Conservation (phyloP, 2,888 invertebrate genomes). For the Zygothrica quintamaculata region DNA sequence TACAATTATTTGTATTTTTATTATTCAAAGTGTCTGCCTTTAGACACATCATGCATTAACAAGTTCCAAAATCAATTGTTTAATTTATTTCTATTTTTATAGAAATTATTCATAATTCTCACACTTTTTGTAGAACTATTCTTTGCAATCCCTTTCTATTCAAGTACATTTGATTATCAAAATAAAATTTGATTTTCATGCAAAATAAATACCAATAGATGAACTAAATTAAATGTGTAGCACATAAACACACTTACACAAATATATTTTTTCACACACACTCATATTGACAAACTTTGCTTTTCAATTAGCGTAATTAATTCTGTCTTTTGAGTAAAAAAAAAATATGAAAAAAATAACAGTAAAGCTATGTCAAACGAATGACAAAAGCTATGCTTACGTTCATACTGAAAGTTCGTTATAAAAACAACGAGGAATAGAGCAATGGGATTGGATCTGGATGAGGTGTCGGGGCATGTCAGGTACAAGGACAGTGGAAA, state of each 20-base stretch:
- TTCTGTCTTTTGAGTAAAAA: constrained; percentile 31
- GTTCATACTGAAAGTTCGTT: constrained; percentile 8
- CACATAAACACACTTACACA: not conserved
- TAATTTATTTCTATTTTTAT: too few relatives aligned
- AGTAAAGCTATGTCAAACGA: constrained; percentile 9
- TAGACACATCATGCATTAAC: too few relatives aligned
- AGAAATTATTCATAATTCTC: too few relatives aligned
- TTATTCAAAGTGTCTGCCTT: too few relatives aligned
- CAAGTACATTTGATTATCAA: too few relatives aligned
- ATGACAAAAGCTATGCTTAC: too few relatives aligned
- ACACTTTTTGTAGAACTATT: too few relatives aligned
- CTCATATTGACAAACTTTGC: constrained; percentile 1
- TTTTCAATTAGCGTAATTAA: constrained; percentile 66
- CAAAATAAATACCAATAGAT: not conserved
- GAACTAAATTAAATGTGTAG: not conserved
- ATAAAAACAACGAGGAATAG: not conserved
- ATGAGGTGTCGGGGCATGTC: not conserved
- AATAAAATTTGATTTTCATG: too few relatives aligned
- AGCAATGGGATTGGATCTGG: not conserved
- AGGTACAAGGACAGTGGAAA: too few relatives aligned
- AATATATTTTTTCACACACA: not conserved
- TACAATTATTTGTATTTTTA: too few relatives aligned
- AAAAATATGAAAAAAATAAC: constrained; percentile 30
- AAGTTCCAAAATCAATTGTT: too few relatives aligned
- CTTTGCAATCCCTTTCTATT: too few relatives aligned